These are phyloP conservation scores for Unio delphinus DNA, from an alignment of 2,888 invertebrate species.

Conservation along the genomic window DNA sequence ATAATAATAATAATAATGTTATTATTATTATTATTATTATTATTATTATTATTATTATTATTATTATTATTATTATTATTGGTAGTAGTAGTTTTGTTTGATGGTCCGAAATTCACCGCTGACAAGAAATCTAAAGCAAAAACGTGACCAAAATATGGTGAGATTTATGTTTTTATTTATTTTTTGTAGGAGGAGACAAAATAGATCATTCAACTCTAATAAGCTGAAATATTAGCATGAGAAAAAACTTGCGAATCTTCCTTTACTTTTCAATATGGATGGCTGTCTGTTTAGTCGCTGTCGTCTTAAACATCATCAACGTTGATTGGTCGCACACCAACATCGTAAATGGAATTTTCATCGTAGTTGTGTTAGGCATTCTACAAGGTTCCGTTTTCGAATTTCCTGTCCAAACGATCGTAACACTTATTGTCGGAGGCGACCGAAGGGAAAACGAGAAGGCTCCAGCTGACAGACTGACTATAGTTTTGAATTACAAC, in stretches of 20 bases:
- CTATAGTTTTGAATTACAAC: constrained; percentile 55
- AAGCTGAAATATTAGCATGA: constrained; percentile 30
- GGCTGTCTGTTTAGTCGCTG: constrained; percentile 39
- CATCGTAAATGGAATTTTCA: constrained; percentile 50
- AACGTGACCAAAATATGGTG: no score
- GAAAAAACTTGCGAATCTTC: constrained; percentile 43
- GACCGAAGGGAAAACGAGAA: constrained; percentile 34
- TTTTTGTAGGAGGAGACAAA: no score
- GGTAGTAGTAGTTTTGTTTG: no score
- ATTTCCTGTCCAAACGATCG: constrained; percentile 56
- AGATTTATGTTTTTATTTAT: no score
- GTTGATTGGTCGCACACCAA: constrained; percentile 55
- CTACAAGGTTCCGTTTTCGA: constrained; percentile 59
- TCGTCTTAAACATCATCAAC: constrained; percentile 56
- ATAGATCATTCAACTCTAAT: no score
- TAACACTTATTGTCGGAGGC: constrained; percentile 54
- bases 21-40: no score
- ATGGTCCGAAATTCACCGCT: no score
- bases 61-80: no score
- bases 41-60: no score
- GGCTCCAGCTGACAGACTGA: constrained; percentile 43
- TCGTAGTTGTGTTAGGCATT: constrained; percentile 52
- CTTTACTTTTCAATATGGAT: constrained; percentile 58
- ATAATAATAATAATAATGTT: no score
- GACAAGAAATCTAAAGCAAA: no score